Base-by-base conservation (phyloP, 2,797 vertebrate species). In the Brotula barbata region DNA sequence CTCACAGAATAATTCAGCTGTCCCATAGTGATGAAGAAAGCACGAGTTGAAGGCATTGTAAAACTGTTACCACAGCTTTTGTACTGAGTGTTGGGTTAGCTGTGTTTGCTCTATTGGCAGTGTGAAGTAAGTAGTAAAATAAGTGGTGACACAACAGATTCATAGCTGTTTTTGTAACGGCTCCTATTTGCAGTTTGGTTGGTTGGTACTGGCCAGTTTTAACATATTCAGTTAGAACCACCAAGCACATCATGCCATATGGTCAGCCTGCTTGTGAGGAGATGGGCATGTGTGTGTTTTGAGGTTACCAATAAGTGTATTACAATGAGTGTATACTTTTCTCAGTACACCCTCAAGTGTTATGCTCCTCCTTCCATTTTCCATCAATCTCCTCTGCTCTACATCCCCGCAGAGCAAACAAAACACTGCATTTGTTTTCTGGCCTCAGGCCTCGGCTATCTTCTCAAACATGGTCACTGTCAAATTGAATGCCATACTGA, bases 381-480 rank as follows among this genome's bases (percentile, higher is more conserved):
- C 19, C 37, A 52, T 65, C 61, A 58, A 34, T 66, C 67, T 58
- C 57, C 42, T 58, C 43, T 36, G 39, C 11, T 46, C 23, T 42
- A 19, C 36, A n/a, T 51, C 53, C 15, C 16, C 22, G 39, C 37
- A 51, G 23, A 50, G 43, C 28, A 16, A 40, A 40, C 37, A 40
- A 40, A 40, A n/a, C 37, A 13, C n/a, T 5, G 37, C 37, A 40
- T n/a, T 16, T 16, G n/a, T 40, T n/a, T 28, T 14, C 2, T 66
- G 7, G 48, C 62, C 61, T 53, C 20, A 33, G 58, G 59, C 41
- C 54, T 48, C 17, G 25, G 33, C 42, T 33, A 28, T 44, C 15
- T 56, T 57, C 47, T 71, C 34, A 71, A 57, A 45, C 44, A 67
- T 45, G 61, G 37, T 58, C 39, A 37, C 20, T 61, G 37, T 51